Percentiles rank a stretch among this genome's conserved stretches.
These are phyloP conservation scores for Achlya flavicornis DNA, from an alignment of 2,888 invertebrate genomes.

Conservation along the genomic window DNA sequence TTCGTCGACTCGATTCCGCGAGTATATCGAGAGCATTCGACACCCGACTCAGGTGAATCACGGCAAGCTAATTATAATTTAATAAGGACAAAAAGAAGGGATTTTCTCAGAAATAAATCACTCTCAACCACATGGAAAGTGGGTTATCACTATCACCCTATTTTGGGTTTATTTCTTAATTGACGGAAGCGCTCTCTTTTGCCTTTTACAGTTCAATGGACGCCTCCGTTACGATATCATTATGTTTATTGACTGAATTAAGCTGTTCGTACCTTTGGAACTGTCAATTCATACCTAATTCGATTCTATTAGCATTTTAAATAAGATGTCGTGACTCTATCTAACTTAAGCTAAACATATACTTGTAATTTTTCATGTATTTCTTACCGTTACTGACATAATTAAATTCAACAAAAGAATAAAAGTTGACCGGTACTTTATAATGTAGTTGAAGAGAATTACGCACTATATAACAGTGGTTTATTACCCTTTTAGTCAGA, in stretches of 20 bases:
- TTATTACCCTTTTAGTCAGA: background rate
- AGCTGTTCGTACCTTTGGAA: background rate
- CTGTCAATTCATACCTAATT: background rate
- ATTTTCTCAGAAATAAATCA: background rate
- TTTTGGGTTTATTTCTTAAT: conserved; percentile 6
- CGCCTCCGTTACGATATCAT: background rate
- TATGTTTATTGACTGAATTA: background rate
- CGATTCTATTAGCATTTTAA: background rate
- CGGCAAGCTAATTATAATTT: conserved; percentile 34
- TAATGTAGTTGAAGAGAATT: conserved; percentile 2
- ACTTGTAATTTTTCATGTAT: background rate
- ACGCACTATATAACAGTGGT: background rate
- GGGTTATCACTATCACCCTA: background rate
- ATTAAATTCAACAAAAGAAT: background rate
- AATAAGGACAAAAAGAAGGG: conserved; percentile 20
- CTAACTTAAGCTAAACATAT: background rate
- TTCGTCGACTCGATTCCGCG: conserved; percentile 35
- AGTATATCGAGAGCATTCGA: conserved; percentile 19
- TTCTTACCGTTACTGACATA: background rate
- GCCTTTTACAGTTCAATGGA: conserved; percentile 6
- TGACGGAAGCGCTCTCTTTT: conserved; percentile 2
- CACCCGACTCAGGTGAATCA: conserved; percentile 23
- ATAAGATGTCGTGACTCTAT: background rate
- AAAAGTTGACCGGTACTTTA: background rate
- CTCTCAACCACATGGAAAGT: background rate